Evolutionary conservation across 2,888 invertebrate genomes (phyloP).

Genomic region (Rhamphomyia laevipes): DNA sequence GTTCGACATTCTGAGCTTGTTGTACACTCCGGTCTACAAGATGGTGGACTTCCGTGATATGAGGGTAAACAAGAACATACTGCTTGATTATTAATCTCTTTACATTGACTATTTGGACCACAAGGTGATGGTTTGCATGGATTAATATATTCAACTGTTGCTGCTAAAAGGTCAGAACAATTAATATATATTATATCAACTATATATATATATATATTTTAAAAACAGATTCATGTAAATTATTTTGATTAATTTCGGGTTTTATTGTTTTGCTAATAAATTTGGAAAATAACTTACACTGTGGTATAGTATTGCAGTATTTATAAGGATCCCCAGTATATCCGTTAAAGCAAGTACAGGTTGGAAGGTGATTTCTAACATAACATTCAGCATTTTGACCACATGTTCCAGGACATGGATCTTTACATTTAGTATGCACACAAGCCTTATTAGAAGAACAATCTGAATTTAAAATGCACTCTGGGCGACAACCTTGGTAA

Average conservation of each 20-base stretch:
- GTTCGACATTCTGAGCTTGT: constrained; percentile 50
- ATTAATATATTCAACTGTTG: constrained; percentile 33
- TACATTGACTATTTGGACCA: constrained; percentile 54
- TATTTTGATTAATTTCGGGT: too few relatives aligned
- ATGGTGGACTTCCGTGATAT: constrained; percentile 51
- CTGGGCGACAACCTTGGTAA: constrained; percentile 62
- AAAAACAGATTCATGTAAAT: too few relatives aligned
- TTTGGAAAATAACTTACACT: constrained; percentile 39
- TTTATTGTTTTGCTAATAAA: constrained; percentile 37
- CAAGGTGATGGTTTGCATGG: constrained; percentile 53
- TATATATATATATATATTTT: too few relatives aligned
- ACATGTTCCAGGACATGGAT: constrained; percentile 69
- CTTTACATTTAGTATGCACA: constrained; percentile 56
- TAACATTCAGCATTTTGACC: constrained; percentile 63
- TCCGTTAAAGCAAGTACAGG: constrained; percentile 54
- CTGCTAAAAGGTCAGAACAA: too few relatives aligned
- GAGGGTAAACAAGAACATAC: constrained; percentile 49
- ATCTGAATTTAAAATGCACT: constrained; percentile 60
- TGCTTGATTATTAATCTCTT: constrained; percentile 46
- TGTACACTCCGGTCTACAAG: constrained; percentile 56
- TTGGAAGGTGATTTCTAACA: constrained; percentile 57
- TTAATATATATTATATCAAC: too few relatives aligned
- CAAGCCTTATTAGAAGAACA: constrained; percentile 59
- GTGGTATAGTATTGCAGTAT: constrained; percentile 42
- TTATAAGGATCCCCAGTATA: constrained; percentile 67